Evolutionary conservation across 2,888 invertebrate genomes (phyloP), one percentile per base, ranked within the genome.

Genomic region (Drosophila algonquin): DNA sequence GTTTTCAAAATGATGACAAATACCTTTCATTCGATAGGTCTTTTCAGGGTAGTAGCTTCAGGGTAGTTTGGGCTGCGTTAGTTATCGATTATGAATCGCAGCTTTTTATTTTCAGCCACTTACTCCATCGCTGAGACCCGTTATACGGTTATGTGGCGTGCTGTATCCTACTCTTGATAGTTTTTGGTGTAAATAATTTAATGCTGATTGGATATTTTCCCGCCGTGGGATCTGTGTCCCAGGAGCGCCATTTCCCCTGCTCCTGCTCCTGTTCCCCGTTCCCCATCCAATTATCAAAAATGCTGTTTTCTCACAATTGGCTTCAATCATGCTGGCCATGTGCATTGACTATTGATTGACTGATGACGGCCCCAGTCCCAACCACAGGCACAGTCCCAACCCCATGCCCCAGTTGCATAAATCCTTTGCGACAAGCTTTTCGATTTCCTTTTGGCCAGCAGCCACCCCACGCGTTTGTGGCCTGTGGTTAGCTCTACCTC

Each of bases 281-380:
- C 30, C 21, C 45, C 48, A 48, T 51, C 60, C 84, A 84, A 79
- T 87, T 84, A 84, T 77, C 85, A 64, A 71, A 87, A 88, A 75
- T 77, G 73, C 74, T 72, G 75, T 76, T 70, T 62, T 59, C 75
- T 68, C 63, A 64, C 75, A 81, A 83, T 87, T 77, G 77, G 71
- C 81, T 81, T 74, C 71, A 73, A 89, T 89, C 77, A 87, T 77
- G 64, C 76, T 69, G 76, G 75, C 73, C 58, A 57, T 60, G 55
- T 48, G 62, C 46, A 70, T 55, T 64, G 65, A 47, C 50, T 67
- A 55, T 58, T 69, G 77, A 75, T 65, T 76, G 82, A 71, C 70
- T 79, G 84, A 76, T 72, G 69, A 68, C 63, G 56, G 40, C 6
- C 56, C 51, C 46, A 63, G 52, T 21, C 21, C 21, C 21, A 21